Conservation (phyloP, 2,888 invertebrate genomes). For the Diogma glabrata region DNA sequence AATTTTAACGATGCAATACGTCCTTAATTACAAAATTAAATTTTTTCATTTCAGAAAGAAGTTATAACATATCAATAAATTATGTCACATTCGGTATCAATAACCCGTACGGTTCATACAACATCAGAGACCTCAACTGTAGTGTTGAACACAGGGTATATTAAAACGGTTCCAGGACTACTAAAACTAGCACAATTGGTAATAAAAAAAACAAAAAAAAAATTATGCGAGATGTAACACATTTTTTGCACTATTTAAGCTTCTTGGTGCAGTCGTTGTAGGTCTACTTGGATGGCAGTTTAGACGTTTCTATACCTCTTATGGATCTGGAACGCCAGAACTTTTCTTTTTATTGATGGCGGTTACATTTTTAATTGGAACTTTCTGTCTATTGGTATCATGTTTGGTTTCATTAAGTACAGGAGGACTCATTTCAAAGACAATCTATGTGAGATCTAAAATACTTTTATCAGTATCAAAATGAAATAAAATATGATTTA, state of each 20-base stretch:
- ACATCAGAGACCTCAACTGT: conserved; percentile 61
- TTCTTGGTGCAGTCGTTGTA: conserved; percentile 63
- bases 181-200: conserved; percentile 75
- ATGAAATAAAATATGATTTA: not conserved
- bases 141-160: conserved; percentile 68
- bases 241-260: conserved; percentile 40
- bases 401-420: conserved; percentile 69
- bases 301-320: not conserved
- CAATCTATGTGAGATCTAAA: conserved; percentile 36
- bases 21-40: no score
- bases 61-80: no score
- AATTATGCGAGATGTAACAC: no score
- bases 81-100: conserved; percentile 77
- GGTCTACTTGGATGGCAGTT: conserved; percentile 50
- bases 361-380: conserved; percentile 67
- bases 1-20: no score
- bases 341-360: conserved; percentile 63
- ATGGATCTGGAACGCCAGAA: conserved; percentile 34
- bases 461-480: no score
- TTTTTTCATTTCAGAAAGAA: no score
- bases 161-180: conserved; percentile 65
- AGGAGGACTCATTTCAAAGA: conserved; percentile 73
- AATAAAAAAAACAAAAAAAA: no score
- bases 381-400: conserved; percentile 59
- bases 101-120: conserved; percentile 76